Evolutionary conservation across 2,888 invertebrate genomes (phyloP).

Genomic region (Trisateles emortualis): DNA sequence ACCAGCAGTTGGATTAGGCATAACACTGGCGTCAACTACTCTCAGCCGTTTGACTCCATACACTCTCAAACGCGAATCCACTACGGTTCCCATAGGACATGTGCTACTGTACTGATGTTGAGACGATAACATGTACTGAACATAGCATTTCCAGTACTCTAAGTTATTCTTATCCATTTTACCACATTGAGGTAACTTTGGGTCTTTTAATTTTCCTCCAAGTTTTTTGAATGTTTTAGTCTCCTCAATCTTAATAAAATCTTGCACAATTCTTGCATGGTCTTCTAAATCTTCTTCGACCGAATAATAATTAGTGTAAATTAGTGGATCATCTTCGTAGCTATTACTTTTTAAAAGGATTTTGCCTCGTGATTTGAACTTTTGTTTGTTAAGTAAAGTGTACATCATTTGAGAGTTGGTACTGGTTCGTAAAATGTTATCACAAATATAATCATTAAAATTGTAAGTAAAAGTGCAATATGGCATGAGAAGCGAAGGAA

Average conservation of each 20-base stretch:
- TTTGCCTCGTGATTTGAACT: slow-evolving; percentile 60
- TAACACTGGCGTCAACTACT: slow-evolving; percentile 49
- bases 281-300: slow-evolving; percentile 35
- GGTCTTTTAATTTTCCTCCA: slow-evolving; percentile 26
- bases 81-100: slow-evolving; percentile 32
- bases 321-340: slow-evolving; percentile 53
- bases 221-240: slow-evolving; percentile 26
- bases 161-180: slow-evolving; percentile 1
- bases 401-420: slow-evolving; percentile 50
- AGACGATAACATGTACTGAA: slow-evolving; percentile 16
- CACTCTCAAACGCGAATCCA: slow-evolving; percentile 21
- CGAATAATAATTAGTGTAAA: slow-evolving; percentile 57
- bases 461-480: slow-evolving; percentile 27
- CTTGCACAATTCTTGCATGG: slow-evolving; percentile 25
- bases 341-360: slow-evolving; percentile 55
- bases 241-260: slow-evolving; percentile 24
- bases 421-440: slow-evolving; percentile 41
- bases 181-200: slow-evolving; percentile 15
- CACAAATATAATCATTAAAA: slow-evolving; percentile 51
- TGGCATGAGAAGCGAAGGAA: slow-evolving; percentile 9
- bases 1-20: slow-evolving; percentile 67
- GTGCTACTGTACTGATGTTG: slow-evolving; percentile 32
- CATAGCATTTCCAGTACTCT: slow-evolving; percentile 29
- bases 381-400: slow-evolving; percentile 50
- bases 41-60: slow-evolving; percentile 31